Evolutionary conservation across 2,888 invertebrate species (phyloP), one percentile per base, ranked within the genome.

Genomic region (Tolmerus cingulatus): DNA sequence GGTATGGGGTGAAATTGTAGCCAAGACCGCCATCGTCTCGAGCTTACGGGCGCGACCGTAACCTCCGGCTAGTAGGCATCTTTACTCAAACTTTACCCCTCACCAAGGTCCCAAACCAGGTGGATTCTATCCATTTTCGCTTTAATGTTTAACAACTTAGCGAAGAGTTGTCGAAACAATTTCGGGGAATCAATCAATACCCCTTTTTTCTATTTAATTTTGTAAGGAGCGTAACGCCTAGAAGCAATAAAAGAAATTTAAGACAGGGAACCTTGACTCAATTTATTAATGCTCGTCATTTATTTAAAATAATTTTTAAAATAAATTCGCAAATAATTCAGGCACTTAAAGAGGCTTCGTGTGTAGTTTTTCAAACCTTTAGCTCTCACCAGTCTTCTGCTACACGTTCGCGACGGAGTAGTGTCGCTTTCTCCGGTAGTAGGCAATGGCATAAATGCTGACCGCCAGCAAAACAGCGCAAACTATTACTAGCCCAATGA

Each of bases 401-500:
- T 27, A 66, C 23, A 23, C 66, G 23, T 66, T 66, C 27, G 66
- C 81, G n/a, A 81, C 46, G 16, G 51, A 81, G 34, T 81, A 81
- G 30, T 43, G 46, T 51, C 81, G 37, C 51, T 81, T 81, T 55
- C 55, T 81, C 9, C 51, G 43, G 30, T 51, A 23, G 46, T 81
- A 40, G 74, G 66, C 37, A 66, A 84, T 37, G 4, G 66, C 84
- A 9, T 66, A 84, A 34, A 84, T 40, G 19, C 57, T 84, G 19
- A 84, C 66, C 23, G 74, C 84, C 84, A 84, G 27, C 66, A 84
- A 23, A 19, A 57, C 19, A 37, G 66, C 84, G 23, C 34, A 84
- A 16, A 46, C 34, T 30, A 74, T 19, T 16, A 84, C 84, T 12
- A 84, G 57, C 27, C 46, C 84, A 84, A 84, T 23, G 37, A 84